phyloP scores from a whole-genome alignment of 2,113 vertebrate genomes.

The Ondatra zibethicus region DNA sequence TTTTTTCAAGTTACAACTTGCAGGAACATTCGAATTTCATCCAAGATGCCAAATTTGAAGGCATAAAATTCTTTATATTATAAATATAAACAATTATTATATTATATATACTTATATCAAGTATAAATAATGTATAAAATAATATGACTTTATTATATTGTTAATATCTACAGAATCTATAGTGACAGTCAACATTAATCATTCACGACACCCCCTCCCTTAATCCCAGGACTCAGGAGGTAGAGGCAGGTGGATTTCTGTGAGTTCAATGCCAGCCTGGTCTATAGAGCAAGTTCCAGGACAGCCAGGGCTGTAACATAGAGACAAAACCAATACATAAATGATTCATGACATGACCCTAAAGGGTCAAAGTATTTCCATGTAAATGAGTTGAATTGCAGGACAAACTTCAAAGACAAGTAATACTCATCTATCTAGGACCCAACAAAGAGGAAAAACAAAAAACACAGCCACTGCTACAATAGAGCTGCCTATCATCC shows the following conservation, averaged over 20 bases:
- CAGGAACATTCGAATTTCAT: not conserved
- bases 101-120: not conserved
- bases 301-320: not conserved
- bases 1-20: not conserved
- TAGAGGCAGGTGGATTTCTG: not conserved
- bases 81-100: not conserved
- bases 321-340: not conserved
- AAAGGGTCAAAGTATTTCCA: not conserved
- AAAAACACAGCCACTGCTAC: not conserved
- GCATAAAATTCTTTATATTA: not conserved
- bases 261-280: not conserved
- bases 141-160: not conserved
- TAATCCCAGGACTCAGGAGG: not conserved
- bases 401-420: not conserved
- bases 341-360: not conserved
- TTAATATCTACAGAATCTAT: not conserved
- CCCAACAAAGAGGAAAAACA: not conserved
- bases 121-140: not conserved
- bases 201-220: not conserved
- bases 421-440: not conserved
- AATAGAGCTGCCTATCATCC: not conserved
- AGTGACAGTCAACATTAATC: not conserved
- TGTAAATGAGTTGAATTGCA: not conserved
- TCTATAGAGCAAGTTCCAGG: not conserved
- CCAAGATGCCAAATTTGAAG: not conserved